Evolutionary conservation across 2,797 vertebrate species (phyloP), one percentile per base, ranked within the genome.

Genomic region (Todus mexicanus): DNA sequence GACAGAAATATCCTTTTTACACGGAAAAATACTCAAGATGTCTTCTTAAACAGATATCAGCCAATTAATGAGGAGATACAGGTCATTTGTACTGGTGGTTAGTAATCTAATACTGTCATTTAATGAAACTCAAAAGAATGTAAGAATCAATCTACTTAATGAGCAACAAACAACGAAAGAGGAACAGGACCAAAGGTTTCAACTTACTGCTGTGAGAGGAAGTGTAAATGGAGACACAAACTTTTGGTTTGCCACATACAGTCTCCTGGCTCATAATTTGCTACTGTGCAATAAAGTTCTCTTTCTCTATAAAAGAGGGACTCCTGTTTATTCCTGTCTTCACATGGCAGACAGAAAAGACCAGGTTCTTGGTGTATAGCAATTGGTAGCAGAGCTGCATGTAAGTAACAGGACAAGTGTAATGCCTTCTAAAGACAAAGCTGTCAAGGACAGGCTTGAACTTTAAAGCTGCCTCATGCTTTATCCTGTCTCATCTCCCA

Each of bases 41-140:
- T 15, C 20, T 89, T 43, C 77, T 84, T 74, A 61, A 87, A 78
- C 8, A 54, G 7, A 6, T 33, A 79, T 43, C 5, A 45, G 22
- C 15, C 38, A 72, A 31, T 65, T 78, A 88, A 88, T 35, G 47
- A 87, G 42, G 40, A 69, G 9, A 65, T 27, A 63, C 1, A 7
- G 48, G n/a, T 33, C 35, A 18, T 81, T 84, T 50, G 22, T 65
- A 38, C 45, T 38, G 11, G 31, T 63, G 69, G 23, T 22, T 73
- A 70, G 78, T 68, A 91, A 93, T 31, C 21, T 74, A 87, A 85
- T 37, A 65, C 13, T 71, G n/a, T 5, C 25, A 50, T 53, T 87
- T 85, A 70, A 61, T 4, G 2, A 25, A 27, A 3, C 35, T 15
- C 25, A n/a, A 48, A 85, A 77, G 61, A 83, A 65, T 42, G 12